These are phyloP conservation scores for Sternarchorhynchus goeldii DNA, from an alignment of 2,797 vertebrate species.

Conservation along the genomic window DNA sequence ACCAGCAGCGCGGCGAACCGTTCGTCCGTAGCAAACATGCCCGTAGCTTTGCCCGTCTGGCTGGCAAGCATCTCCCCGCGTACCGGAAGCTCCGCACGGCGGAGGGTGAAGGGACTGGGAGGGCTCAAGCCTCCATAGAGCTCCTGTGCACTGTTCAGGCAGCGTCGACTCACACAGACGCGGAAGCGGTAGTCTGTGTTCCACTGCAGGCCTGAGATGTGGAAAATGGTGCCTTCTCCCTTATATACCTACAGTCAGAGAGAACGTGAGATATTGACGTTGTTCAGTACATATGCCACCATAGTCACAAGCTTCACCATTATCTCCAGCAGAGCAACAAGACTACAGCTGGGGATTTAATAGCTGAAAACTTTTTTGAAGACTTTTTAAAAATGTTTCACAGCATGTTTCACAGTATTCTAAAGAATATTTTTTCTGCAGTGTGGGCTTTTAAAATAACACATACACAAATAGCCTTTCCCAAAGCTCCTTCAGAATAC, in stretches of 20 bases:
- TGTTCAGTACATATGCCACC: too few species aligned
- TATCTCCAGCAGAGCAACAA: too few species aligned
- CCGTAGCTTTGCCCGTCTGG: slow-evolving; percentile 74
- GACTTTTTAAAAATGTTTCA: too few species aligned
- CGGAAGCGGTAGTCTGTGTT: slow-evolving; percentile 97
- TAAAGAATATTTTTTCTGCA: too few species aligned
- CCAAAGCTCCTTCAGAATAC: too few species aligned
- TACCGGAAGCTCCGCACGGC: slow-evolving; percentile 77
- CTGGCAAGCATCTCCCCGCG: slow-evolving; percentile 74
- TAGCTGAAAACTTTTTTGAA: too few species aligned
- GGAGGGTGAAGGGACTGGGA: slow-evolving; percentile 84
- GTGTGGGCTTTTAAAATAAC: too few species aligned
- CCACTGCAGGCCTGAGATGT: slow-evolving; percentile 90
- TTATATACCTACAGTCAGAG: slow-evolving; percentile 83
- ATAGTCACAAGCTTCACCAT: too few species aligned
- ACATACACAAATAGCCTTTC: too few species aligned
- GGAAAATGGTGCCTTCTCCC: slow-evolving; percentile 90
- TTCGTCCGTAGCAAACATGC: slow-evolving; percentile 89
- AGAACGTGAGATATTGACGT: background rate
- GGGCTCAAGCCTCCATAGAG: slow-evolving; percentile 92
- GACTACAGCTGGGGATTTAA: too few species aligned
- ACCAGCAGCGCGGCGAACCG: slow-evolving; percentile 93
- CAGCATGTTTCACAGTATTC: too few species aligned
- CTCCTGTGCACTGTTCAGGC: slow-evolving; percentile 89
- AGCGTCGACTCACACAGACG: slow-evolving; percentile 89